Evolutionary conservation across 1,140 invertebrate species (phyloP).

Genomic region (Charaxes varanes): DNA sequence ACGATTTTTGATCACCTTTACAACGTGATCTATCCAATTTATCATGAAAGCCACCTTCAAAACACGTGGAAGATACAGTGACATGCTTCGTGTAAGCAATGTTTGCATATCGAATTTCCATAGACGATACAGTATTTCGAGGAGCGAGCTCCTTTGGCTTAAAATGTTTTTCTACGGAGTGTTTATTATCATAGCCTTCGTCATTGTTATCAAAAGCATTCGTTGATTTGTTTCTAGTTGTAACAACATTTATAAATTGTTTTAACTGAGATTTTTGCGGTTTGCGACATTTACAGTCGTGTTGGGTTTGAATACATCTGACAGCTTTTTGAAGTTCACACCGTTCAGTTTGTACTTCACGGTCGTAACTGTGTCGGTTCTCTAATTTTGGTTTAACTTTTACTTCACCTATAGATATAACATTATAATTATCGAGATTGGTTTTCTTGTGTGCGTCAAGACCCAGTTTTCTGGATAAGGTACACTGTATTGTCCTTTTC

Average conservation of each 20-base stretch:
- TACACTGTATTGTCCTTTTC: conserved; percentile 38
- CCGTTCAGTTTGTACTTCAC: conserved; percentile 17
- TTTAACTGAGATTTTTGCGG: neutral
- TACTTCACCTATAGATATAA: conserved; percentile 31
- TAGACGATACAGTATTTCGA: conserved; percentile 28
- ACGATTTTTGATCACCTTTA: conserved; percentile 10
- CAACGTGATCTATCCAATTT: conserved; percentile 3
- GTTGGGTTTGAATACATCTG: conserved; percentile 4
- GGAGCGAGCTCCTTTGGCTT: conserved; percentile 1
- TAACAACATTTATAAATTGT: neutral
- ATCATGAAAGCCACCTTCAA: conserved; percentile 4
- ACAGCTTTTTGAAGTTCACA: conserved; percentile 4
- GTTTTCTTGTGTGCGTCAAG: conserved; percentile 20
- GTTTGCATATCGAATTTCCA: conserved; percentile 33
- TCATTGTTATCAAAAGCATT: neutral
- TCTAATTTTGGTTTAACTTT: conserved; percentile 17
- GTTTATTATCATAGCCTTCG: neutral
- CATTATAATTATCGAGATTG: conserved; percentile 22
- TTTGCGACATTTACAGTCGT: conserved; percentile 2
- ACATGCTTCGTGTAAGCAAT: conserved; percentile 25
- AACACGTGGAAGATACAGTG: conserved; percentile 27
- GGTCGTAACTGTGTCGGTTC: conserved; percentile 6
- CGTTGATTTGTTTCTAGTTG: neutral
- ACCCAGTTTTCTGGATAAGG: conserved; percentile 24
- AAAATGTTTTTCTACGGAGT: conserved; percentile 1